These are phyloP conservation scores for Glaucopsyche alexis DNA, from an alignment of 2,888 invertebrate genomes.

Conservation along the genomic window DNA sequence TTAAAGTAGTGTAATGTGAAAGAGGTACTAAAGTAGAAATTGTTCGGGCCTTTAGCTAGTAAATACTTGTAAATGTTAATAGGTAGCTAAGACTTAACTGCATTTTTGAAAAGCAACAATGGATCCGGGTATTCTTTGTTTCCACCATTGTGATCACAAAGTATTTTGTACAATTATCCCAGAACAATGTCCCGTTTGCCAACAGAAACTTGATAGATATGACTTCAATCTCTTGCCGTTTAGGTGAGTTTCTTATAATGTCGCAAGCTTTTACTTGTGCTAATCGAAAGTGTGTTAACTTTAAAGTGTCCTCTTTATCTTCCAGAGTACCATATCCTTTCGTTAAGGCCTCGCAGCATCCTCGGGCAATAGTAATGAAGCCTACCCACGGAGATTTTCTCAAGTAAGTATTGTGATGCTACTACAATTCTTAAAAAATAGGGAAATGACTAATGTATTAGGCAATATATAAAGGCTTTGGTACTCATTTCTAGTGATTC, in stretches of 20 bases:
- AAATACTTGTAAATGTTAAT: neutral
- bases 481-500: constrained; percentile 17
- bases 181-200: constrained; percentile 88
- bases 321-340: constrained; percentile 92
- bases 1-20: constrained; percentile 22
- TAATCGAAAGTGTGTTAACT: constrained; percentile 53
- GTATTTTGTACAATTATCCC: constrained; percentile 91
- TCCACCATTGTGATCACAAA: constrained; percentile 92
- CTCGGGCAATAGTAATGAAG: constrained; percentile 90
- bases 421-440: neutral
- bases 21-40: neutral
- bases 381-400: constrained; percentile 94
- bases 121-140: constrained; percentile 93
- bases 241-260: constrained; percentile 72
- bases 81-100: constrained; percentile 15
- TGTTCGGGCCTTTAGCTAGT: neutral
- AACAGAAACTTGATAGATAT: constrained; percentile 73
- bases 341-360: constrained; percentile 88
- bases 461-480: neutral
- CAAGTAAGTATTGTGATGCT: constrained; percentile 80
- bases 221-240: constrained; percentile 88
- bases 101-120: constrained; percentile 49
- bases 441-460: neutral
- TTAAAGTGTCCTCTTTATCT: constrained; percentile 51
- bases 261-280: constrained; percentile 20